These are phyloP conservation scores for Alectoris magna DNA, from an alignment of 2,797 vertebrate species.

Conservation along the genomic window DNA sequence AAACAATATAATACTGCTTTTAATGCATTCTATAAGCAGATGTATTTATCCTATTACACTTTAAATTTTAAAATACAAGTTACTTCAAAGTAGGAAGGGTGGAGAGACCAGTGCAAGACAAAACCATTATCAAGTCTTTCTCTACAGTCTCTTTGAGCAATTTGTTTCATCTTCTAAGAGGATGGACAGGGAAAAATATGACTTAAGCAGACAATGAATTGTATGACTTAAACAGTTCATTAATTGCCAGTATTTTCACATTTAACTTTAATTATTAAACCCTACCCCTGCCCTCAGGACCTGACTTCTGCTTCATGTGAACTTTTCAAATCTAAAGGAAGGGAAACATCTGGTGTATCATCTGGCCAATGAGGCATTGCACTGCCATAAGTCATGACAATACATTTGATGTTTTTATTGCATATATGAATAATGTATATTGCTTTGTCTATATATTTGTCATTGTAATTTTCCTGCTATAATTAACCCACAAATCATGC, in stretches of 20 bases:
- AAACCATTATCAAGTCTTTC: neutral
- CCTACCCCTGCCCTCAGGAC: neutral
- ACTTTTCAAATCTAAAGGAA: slow-evolving; percentile 44
- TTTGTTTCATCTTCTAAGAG: neutral
- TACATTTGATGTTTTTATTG: slow-evolving; percentile 75
- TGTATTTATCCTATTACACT: neutral
- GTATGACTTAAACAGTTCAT: slow-evolving; percentile 6
- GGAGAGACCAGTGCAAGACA: neutral
- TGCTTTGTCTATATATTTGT: slow-evolving; percentile 63
- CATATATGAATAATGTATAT: slow-evolving; percentile 72
- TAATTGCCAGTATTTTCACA: slow-evolving; percentile 35
- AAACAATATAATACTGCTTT: neutral
- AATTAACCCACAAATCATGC: slow-evolving; percentile 74
- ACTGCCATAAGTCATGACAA: slow-evolving; percentile 67
- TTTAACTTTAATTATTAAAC: slow-evolving; percentile 23
- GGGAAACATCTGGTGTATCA: slow-evolving; percentile 78
- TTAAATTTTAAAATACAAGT: neutral
- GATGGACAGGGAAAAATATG: neutral
- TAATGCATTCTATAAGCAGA: neutral
- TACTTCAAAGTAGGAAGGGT: neutral
- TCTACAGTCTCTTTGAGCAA: neutral
- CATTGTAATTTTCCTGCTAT: slow-evolving; percentile 66
- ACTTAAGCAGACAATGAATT: neutral
- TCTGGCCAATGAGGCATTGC: slow-evolving; percentile 52
- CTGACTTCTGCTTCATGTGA: slow-evolving; percentile 47